Evolutionary conservation across 2,888 invertebrate species (phyloP), one percentile per base, ranked within the genome.

Genomic region (Mimumesa dahlbomi): DNA sequence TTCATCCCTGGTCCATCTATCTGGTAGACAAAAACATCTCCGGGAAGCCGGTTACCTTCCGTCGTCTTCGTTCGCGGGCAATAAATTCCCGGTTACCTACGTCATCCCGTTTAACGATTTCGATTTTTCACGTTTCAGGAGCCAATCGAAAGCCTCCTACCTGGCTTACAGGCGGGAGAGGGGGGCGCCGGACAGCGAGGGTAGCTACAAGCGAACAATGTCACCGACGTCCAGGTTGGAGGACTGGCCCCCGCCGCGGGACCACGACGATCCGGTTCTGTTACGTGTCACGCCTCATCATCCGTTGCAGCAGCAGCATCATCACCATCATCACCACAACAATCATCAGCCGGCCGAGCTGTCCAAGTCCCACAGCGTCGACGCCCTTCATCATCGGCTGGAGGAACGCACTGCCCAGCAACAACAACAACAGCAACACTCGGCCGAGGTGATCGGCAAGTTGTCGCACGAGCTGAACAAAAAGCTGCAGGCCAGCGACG

Each of bases 61-160:
- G n/a, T n/a, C n/a, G n/a, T n/a, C n/a, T n/a, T n/a, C n/a, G n/a
- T n/a, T n/a, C n/a, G n/a, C n/a, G n/a, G n/a, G n/a, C n/a, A n/a
- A n/a, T n/a, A n/a, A n/a, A n/a, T n/a, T n/a, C n/a, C n/a, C n/a
- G n/a, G n/a, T n/a, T n/a, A n/a, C n/a, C n/a, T n/a, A n/a, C n/a
- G n/a, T n/a, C n/a, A n/a, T n/a, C n/a, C n/a, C n/a, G n/a, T n/a
- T n/a, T n/a, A n/a, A n/a, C n/a, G n/a, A n/a, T n/a, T n/a, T n/a
- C n/a, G n/a, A n/a, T 16, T 58, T 67, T 63, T 48, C 65, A 56
- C 52, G 66, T 83, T 92, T 14, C 91, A 95, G 95, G 91, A 94
- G 94, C 85, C 94, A 94, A 86, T 95, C 95, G 54, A 95, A 95
- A 90, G 94, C 94, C 75, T 94, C 94, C 62, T 94, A 94, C 88